phyloP scores from a whole-genome alignment of 2,113 vertebrate species.

The Tenebrosternarchus preto region DNA sequence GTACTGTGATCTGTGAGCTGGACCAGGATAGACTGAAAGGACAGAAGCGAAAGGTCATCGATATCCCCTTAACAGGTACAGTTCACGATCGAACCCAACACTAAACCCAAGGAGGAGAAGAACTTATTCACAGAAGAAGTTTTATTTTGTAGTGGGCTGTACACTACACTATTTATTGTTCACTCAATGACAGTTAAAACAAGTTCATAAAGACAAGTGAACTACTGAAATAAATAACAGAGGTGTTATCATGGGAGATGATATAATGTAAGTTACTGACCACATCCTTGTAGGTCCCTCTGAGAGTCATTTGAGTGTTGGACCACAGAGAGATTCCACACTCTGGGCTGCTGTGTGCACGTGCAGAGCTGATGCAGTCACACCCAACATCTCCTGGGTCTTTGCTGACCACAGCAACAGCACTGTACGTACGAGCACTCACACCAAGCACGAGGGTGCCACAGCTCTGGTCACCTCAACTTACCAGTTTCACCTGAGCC shows the following conservation, averaged over 20 bases:
- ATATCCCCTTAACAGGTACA: constrained; percentile 60
- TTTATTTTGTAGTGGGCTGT: neutral
- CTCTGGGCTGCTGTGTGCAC: constrained; percentile 67
- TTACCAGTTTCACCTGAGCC: constrained; percentile 63
- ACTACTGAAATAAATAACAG: no score
- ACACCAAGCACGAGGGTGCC: constrained; percentile 38
- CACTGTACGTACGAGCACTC: constrained; percentile 16
- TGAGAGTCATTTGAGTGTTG: constrained; percentile 52
- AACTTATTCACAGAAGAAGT: neutral
- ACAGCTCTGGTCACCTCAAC: constrained; percentile 52
- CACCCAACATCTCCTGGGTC: constrained; percentile 62
- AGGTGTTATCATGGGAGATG: no score
- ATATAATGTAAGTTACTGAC: neutral
- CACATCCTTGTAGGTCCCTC: constrained; percentile 52
- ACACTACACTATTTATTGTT: neutral
- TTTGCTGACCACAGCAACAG: constrained; percentile 56
- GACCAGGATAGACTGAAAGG: constrained; percentile 56
- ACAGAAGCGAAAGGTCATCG: constrained; percentile 54
- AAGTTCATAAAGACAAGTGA: neutral
- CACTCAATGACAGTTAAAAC: neutral
- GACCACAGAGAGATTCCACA: constrained; percentile 40
- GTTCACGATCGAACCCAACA: neutral
- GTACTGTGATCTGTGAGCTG: constrained; percentile 66
- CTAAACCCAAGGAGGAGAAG: neutral
- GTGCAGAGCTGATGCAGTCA: constrained; percentile 49